Evolutionary conservation across 1,140 invertebrate genomes (phyloP).

Genomic region (Diorhabda carinulata): DNA sequence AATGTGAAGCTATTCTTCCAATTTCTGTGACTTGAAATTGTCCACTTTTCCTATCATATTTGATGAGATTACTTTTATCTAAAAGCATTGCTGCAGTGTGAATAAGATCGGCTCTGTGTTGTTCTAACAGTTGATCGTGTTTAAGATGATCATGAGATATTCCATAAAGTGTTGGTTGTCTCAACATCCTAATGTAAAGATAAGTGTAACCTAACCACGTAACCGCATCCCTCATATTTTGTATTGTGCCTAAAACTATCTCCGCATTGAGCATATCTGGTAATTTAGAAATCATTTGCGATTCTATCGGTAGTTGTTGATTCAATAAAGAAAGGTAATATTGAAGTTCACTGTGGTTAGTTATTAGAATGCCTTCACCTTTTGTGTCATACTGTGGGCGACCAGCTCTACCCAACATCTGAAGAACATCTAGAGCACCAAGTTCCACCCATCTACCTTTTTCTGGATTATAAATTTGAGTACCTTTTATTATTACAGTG

Average conservation of each 20-base stretch:
- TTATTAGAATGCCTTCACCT: conserved; percentile 98
- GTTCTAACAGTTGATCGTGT: conserved; percentile 81
- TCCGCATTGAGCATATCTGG: conserved; percentile 98
- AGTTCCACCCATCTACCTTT: conserved; percentile 98
- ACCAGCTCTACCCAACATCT: conserved; percentile 78
- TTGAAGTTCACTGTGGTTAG: conserved; percentile 97
- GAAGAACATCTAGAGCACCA: conserved; percentile 45
- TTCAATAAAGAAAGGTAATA: conserved; percentile 98
- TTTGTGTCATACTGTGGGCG: conserved; percentile 98
- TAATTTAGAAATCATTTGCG: conserved; percentile 78
- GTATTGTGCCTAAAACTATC: conserved; percentile 93
- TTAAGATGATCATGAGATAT: conserved; percentile 76
- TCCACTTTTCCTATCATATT: conserved; percentile 95
- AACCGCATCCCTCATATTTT: conserved; percentile 92
- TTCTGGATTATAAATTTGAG: conserved; percentile 97
- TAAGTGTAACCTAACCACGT: conserved; percentile 96
- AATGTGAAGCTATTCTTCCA: conserved; percentile 96
- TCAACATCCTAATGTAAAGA: conserved; percentile 87
- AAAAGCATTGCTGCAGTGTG: conserved; percentile 91
- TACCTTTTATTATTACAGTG: conserved; percentile 99
- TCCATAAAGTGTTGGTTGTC: conserved; percentile 84
- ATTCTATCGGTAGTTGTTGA: conserved; percentile 91
- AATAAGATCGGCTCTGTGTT: conserved; percentile 90
- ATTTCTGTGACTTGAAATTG: conserved; percentile 85
- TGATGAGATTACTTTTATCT: conserved; percentile 87